Conservation (phyloP, 2,888 invertebrate genomes). For the Brassicogethes aeneus region DNA sequence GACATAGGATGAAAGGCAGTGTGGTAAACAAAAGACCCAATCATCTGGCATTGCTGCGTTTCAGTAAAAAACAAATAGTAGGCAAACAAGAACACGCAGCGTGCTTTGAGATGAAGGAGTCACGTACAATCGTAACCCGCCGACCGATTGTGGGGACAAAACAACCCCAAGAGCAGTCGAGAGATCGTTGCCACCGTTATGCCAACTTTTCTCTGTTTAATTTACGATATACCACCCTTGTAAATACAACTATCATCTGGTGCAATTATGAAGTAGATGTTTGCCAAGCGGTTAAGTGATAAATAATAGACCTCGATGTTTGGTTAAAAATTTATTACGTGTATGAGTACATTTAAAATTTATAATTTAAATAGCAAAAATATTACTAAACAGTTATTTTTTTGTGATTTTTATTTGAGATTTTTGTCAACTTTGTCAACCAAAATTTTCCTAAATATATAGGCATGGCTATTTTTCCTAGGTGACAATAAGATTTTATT, state of each 20-base stretch:
- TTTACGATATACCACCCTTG: background rate
- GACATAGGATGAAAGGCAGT: background rate
- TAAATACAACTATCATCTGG: background rate
- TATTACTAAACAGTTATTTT: no score
- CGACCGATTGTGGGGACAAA: constrained; percentile 16
- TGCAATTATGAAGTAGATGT: background rate
- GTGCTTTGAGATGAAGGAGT: constrained; percentile 13
- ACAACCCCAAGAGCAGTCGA: constrained; percentile 7
- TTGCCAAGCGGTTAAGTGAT: no score
- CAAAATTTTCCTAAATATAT: no score
- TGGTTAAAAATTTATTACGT: no score
- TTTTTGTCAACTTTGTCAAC: no score
- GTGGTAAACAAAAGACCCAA: background rate
- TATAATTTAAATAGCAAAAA: no score
- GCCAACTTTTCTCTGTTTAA: background rate
- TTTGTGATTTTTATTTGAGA: no score
- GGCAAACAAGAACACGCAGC: constrained; percentile 21
- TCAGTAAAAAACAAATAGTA: background rate
- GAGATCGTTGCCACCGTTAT: background rate
- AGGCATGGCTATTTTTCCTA: no score
- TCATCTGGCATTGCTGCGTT: background rate
- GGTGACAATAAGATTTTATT: no score
- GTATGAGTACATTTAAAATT: no score
- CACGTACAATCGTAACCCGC: constrained; percentile 16
- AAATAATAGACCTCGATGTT: no score